Conservation (phyloP, 2,113 vertebrate species). For the Tamias sibiricus region DNA sequence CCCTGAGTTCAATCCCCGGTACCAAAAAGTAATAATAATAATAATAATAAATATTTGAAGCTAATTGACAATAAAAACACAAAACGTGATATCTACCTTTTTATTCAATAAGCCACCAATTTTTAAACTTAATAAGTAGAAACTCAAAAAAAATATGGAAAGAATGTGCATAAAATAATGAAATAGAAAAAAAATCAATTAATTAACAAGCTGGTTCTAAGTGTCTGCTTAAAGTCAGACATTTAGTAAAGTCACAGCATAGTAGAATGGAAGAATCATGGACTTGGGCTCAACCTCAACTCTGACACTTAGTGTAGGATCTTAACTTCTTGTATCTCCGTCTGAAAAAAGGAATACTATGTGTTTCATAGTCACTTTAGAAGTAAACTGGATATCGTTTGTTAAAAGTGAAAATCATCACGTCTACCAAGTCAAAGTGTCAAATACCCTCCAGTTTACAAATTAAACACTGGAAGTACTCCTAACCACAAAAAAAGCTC, state of each 20-base stretch:
- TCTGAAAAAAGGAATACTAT: background rate
- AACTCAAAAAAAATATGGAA: background rate
- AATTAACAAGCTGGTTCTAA: background rate
- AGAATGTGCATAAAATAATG: background rate
- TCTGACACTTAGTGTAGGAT: background rate
- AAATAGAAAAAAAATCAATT: conserved; percentile 9
- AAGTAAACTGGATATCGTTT: background rate
- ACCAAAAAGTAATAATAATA: too few species aligned
- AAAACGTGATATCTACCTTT: background rate
- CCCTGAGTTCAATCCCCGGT: too few species aligned
- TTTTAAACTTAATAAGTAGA: background rate
- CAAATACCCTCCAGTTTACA: background rate
- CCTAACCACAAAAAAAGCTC: background rate
- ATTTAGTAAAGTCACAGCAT: background rate
- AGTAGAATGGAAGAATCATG: background rate
- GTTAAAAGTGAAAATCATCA: background rate
- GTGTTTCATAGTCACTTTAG: background rate
- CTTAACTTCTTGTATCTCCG: background rate
- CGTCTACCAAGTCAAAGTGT: background rate
- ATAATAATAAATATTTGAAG: conserved; percentile 5
- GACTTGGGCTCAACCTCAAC: background rate
- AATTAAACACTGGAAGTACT: background rate
- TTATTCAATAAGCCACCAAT: background rate
- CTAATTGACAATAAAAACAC: conserved; percentile 11
- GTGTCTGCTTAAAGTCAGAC: background rate